Evolutionary conservation across 2,797 vertebrate species (phyloP).

Genomic region (Melopsittacus undulatus): DNA sequence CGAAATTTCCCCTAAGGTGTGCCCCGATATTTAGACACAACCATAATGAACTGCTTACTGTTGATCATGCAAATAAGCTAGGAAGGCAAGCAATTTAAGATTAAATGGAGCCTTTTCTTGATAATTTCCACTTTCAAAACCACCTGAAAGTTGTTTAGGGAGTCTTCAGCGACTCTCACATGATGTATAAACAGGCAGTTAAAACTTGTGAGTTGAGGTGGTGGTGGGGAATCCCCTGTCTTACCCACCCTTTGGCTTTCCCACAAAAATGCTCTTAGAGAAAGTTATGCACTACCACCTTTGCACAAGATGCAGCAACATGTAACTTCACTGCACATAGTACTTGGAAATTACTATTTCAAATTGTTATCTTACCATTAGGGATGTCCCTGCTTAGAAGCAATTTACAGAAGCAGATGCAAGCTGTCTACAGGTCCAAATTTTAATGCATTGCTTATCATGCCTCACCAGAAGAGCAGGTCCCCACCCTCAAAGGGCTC

Average conservation of each 20-base stretch:
- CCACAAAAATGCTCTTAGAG: not conserved
- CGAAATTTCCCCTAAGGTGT: not conserved
- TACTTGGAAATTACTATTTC: not conserved
- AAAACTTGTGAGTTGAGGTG: not conserved
- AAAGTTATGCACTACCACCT: not conserved
- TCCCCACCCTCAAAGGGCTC: too few relatives aligned
- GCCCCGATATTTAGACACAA: not conserved
- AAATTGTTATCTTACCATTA: too few relatives aligned
- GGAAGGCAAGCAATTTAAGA: not conserved
- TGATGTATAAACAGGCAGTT: not conserved
- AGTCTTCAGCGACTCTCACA: not conserved
- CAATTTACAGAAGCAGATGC: too few relatives aligned
- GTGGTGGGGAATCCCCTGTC: not conserved
- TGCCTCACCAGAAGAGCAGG: too few relatives aligned
- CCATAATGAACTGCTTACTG: not conserved
- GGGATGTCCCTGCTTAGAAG: too few relatives aligned
- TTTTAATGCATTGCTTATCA: too few relatives aligned
- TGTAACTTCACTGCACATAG: not conserved
- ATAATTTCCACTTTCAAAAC: not conserved
- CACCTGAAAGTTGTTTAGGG: not conserved
- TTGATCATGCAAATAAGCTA: not conserved
- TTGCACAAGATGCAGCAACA: not conserved
- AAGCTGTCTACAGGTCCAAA: too few relatives aligned
- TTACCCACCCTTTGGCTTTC: not conserved
- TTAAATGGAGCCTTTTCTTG: not conserved